Evolutionary conservation across 2,797 vertebrate genomes (phyloP).

Genomic region (Propithecus perrieri): DNA sequence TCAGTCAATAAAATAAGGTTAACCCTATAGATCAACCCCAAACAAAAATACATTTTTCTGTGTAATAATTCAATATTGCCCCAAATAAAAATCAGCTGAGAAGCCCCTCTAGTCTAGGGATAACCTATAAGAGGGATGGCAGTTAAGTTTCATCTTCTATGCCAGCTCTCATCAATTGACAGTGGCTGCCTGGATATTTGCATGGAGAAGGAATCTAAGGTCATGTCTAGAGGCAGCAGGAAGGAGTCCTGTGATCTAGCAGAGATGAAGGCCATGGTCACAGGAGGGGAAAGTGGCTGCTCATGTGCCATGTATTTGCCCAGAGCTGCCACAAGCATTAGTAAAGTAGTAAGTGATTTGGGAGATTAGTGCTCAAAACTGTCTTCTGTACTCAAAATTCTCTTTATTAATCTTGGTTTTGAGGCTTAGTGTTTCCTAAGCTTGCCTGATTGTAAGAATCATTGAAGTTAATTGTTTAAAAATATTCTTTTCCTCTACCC

Average conservation of each 20-base stretch:
- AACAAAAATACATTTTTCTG: neutral
- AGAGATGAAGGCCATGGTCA: neutral
- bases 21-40: neutral
- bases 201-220: neutral
- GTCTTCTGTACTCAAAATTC: neutral
- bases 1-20: neutral
- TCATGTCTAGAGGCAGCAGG: neutral
- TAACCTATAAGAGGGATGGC: neutral
- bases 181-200: neutral
- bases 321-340: neutral
- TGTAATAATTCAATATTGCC: neutral
- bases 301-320: neutral
- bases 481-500: neutral
- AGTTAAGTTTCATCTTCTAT: neutral
- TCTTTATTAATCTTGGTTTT: neutral
- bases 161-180: neutral
- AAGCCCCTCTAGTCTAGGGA: neutral
- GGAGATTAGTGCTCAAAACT: neutral
- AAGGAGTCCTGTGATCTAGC: neutral
- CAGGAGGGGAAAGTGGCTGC: neutral
- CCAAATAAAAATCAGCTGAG: constrained; percentile 3
- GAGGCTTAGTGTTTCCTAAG: neutral
- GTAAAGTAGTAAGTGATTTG: neutral
- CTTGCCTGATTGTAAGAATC: neutral
- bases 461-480: neutral